Evolutionary conservation across 1,140 invertebrate species (phyloP).

Genomic region (Papilio machaon): DNA sequence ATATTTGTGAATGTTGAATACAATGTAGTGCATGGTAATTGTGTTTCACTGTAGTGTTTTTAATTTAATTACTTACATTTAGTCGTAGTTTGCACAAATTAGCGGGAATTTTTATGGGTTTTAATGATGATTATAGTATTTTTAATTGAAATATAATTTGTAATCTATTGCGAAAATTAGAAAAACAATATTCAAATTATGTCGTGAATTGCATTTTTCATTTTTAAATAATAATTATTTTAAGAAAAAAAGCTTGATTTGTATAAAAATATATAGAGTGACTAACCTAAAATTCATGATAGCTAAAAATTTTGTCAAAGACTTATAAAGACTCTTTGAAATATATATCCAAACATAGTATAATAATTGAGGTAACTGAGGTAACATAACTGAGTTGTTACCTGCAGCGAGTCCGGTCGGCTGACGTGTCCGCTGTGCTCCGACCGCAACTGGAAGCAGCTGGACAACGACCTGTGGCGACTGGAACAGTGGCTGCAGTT

Average conservation of each 20-base stretch:
- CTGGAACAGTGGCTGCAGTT: constrained; percentile 95
- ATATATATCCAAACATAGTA: not conserved
- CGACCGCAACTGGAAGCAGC: constrained; percentile 93
- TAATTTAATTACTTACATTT: constrained; percentile 25
- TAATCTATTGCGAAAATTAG: too few relatives aligned
- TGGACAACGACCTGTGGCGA: constrained; percentile 94
- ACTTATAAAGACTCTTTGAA: not conserved
- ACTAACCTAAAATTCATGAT: constrained; percentile 1
- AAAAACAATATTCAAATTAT: not conserved
- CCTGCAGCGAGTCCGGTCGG: constrained; percentile 87
- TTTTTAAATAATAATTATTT: not conserved
- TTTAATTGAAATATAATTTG: not conserved
- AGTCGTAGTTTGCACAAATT: constrained; percentile 29
- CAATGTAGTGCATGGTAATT: constrained; percentile 31
- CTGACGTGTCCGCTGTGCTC: constrained; percentile 91
- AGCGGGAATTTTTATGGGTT: constrained; percentile 9
- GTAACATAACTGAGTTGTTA: not conserved
- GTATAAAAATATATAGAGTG: not conserved
- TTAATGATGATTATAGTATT: not conserved
- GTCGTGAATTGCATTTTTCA: not conserved
- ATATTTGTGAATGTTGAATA: not conserved
- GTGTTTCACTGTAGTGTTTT: constrained; percentile 31
- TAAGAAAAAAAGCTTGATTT: not conserved
- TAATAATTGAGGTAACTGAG: not conserved
- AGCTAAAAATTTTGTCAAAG: not conserved